Evolutionary conservation across 2,797 vertebrate genomes (phyloP), one percentile per base, ranked within the genome.

Genomic region (Helarctos malayanus): DNA sequence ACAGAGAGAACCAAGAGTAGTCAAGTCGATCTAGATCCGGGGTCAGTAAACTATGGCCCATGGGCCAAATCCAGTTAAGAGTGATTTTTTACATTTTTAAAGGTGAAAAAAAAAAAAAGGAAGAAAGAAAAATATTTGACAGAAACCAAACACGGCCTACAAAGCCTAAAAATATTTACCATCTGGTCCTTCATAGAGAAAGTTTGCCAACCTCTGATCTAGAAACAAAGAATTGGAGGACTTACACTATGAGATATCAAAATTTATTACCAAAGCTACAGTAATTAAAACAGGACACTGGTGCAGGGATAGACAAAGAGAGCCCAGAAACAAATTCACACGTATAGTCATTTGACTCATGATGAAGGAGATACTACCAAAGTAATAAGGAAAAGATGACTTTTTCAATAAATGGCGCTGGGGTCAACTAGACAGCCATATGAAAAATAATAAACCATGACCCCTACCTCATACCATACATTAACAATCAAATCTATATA

Each of bases 91-190:
- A 73, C 18, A 89, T 83, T 96, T 90, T 86, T 81, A 59, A 89
- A 89, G n/a, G 47, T 45, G 68, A 41, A 38, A 75, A 57, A 65
- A 8, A 18, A n/a, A 8, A 18, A 52, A 49, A 91, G 38, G 12
- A 75, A 80, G 7, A 16, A 80, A 89, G 21, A 87, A 94, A 95
- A 89, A 93, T 65, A 83, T 27, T 32, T 63, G 35, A 92, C 4
- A 87, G 56, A 54, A 38, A 94, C 23, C 18, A 94, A 94, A 88
- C 7, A 29, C 61, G 80, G 45, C 10, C 80, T 32, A n/a, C 32
- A 88, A 94, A 79, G 11, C 49, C 73, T 92, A 91, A 78, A 91
- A 65, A 95, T 89, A 94, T 82, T 95, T 96, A 96, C n/a, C 52
- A 88, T n/a, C n/a, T 12, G 19, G 18, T 5, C 57, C 25, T 71